Evolutionary conservation across 2,888 invertebrate species (phyloP).

Genomic region (Oxytorus armatus): DNA sequence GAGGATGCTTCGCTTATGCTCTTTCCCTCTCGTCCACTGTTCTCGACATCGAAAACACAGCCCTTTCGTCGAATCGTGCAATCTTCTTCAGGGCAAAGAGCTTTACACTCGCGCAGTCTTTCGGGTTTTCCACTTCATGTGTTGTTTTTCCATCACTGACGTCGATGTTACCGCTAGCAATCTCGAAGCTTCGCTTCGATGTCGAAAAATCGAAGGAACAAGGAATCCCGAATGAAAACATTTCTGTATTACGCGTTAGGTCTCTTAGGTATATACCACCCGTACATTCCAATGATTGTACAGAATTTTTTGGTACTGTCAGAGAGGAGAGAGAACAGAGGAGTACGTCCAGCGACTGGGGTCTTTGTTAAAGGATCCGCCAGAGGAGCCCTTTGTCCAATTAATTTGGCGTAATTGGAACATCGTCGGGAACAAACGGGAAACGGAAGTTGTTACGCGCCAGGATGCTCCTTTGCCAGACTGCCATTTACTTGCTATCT

Average conservation of each 20-base stretch:
- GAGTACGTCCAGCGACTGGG: neutral
- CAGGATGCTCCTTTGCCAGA: conserved; percentile 46
- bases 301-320: neutral
- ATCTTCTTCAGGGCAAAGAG: conserved; percentile 43
- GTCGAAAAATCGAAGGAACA: neutral
- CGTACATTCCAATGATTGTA: neutral
- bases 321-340: neutral
- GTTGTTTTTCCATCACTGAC: conserved; percentile 17
- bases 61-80: conserved; percentile 46
- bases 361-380: conserved; percentile 34
- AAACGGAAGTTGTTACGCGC: conserved; percentile 54
- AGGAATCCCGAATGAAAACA: conserved; percentile 8
- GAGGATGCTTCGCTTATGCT: conserved; percentile 24
- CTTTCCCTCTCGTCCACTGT: conserved; percentile 11
- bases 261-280: neutral
- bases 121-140: conserved; percentile 15
- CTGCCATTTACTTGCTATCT: conserved; percentile 41
- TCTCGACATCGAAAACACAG: conserved; percentile 59
- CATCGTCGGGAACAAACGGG: conserved; percentile 65
- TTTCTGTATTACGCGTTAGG: neutral
- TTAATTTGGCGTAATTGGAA: conserved; percentile 79
- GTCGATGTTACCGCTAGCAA: too few species aligned
- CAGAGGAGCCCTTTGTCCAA: conserved; percentile 70
- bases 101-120: neutral
- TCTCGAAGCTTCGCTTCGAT: neutral